phyloP scores from a whole-genome alignment of 2,888 invertebrate genomes.

The Amitus sp. region DNA sequence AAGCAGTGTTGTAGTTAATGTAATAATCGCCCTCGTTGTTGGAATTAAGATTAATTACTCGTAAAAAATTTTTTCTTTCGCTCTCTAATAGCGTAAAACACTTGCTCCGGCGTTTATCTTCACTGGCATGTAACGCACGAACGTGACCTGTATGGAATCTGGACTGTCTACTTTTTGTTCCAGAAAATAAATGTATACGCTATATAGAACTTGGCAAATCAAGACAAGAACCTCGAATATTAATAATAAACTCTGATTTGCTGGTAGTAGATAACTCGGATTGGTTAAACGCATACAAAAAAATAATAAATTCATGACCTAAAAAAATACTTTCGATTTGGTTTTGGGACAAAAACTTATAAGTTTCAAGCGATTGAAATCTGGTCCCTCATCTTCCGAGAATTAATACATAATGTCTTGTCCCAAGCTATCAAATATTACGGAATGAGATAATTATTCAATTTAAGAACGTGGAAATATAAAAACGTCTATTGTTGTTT shows the following conservation, averaged over 20 bases:
- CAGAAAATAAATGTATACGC: neutral
- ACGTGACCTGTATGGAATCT: conserved; percentile 10
- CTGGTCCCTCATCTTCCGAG: too few relatives aligned
- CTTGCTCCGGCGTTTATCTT: conserved; percentile 11
- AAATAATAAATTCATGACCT: neutral
- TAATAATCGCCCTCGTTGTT: conserved; percentile 33
- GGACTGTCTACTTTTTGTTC: conserved; percentile 5
- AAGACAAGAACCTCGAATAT: too few relatives aligned
- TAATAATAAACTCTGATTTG: too few relatives aligned
- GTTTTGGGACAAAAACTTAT: too few relatives aligned
- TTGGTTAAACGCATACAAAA: too few relatives aligned
- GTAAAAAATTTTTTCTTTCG: conserved; percentile 27
- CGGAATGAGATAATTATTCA: neutral
- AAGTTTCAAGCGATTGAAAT: too few relatives aligned
- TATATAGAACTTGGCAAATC: too few relatives aligned
- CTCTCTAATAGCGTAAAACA: conserved; percentile 14
- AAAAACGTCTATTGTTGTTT: neutral
- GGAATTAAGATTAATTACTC: conserved; percentile 52
- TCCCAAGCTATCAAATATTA: neutral
- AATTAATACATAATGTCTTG: neutral
- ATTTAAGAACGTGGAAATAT: too few relatives aligned
- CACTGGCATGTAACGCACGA: conserved; percentile 21
- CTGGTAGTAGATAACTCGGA: too few relatives aligned
- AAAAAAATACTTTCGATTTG: neutral
- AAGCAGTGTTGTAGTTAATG: conserved; percentile 27